phyloP scores from a whole-genome alignment of 2,888 invertebrate species.

The Dinocampus coccinellae region DNA sequence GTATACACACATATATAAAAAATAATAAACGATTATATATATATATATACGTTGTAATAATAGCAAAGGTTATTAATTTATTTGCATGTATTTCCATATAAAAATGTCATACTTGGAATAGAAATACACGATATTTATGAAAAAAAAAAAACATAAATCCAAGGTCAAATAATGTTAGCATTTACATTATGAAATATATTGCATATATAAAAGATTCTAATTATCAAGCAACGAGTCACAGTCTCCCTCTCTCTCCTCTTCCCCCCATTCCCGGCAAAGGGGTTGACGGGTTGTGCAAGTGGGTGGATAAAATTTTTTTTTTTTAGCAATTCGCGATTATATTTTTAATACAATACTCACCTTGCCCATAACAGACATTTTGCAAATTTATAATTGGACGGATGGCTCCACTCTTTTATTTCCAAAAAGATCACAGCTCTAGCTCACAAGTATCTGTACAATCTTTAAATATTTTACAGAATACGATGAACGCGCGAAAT shows the following conservation, averaged over 20 bases:
- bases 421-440: not conserved
- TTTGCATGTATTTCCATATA: not conserved
- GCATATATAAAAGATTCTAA: not conserved
- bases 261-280: constrained; percentile 40
- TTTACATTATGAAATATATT: not conserved
- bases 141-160: not conserved
- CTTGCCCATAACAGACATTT: constrained; percentile 68
- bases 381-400: constrained; percentile 46
- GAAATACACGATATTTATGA: not conserved
- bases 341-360: constrained; percentile 49
- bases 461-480: constrained; percentile 51
- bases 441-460: constrained; percentile 24
- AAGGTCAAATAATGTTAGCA: not conserved
- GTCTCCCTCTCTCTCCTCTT: too few relatives aligned
- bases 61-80: not conserved
- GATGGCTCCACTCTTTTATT: constrained; percentile 5
- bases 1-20: constrained; percentile 20
- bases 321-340: constrained; percentile 8
- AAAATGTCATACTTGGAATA: not conserved
- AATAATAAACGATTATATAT: constrained; percentile 8
- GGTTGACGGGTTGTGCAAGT: constrained; percentile 41
- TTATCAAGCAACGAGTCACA: not conserved
- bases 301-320: constrained; percentile 34
- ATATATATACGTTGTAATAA: too few relatives aligned
- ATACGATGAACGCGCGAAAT: constrained; percentile 65